These are phyloP conservation scores for Ernsta delagoae DNA, from an alignment of 2,888 invertebrate genomes.

Conservation along the genomic window DNA sequence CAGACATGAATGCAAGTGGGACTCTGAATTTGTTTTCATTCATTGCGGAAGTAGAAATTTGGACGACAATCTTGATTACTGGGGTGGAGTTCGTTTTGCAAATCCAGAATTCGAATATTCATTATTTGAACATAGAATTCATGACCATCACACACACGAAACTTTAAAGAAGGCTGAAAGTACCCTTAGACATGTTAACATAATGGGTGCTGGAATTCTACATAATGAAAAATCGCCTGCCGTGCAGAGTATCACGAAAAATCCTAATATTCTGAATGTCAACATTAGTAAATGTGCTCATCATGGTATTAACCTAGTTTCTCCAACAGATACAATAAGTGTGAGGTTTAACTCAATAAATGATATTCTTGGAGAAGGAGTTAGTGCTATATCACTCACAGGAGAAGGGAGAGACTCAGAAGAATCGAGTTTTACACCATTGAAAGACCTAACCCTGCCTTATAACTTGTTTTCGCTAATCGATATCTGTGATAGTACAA, in stretches of 20 bases:
- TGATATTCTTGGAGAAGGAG: constrained; percentile 94
- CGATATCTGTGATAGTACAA: constrained; percentile 98
- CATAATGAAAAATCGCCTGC: constrained; percentile 98
- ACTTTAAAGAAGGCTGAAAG: constrained; percentile 89
- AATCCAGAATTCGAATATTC: constrained; percentile 95
- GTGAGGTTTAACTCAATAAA: constrained; percentile 90
- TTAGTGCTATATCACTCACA: constrained; percentile 95
- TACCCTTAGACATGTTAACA: constrained; percentile 90
- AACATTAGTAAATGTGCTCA: constrained; percentile 94
- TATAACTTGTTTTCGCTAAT: constrained; percentile 97
- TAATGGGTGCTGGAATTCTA: constrained; percentile 96
- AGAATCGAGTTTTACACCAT: constrained; percentile 94
- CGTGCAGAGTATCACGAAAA: constrained; percentile 94
- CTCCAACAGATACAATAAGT: constrained; percentile 92
- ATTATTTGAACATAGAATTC: constrained; percentile 91
- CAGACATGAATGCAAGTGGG: constrained; percentile 94
- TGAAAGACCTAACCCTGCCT: constrained; percentile 92
- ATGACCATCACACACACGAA: constrained; percentile 92
- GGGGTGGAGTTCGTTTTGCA: constrained; percentile 98
- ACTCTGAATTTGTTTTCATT: constrained; percentile 96
- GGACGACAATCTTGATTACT: constrained; percentile 89
- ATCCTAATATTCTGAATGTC: constrained; percentile 92
- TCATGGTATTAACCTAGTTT: constrained; percentile 96
- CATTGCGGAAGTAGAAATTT: constrained; percentile 92
- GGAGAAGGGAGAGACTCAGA: constrained; percentile 96